Conservation (phyloP, 2,797 vertebrate species). For the Halcyon badia region DNA sequence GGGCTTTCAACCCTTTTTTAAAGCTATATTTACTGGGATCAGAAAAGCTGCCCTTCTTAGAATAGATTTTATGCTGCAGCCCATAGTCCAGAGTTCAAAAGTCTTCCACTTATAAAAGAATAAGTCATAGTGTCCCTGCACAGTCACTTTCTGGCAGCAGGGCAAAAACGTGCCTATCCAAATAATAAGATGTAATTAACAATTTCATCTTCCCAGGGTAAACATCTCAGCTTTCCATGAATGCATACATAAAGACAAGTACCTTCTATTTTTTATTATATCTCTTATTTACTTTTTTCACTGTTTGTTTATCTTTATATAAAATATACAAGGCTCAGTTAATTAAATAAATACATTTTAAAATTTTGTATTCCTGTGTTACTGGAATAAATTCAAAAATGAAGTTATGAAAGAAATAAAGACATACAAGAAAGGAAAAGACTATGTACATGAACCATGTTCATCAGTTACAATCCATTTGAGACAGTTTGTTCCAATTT, state of each 20-base stretch:
- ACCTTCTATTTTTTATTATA: not conserved
- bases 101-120: not conserved
- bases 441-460: not conserved
- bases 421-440: not conserved
- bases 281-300: not conserved
- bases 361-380: not conserved
- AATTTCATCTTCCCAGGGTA: not conserved
- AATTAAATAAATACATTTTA: not conserved
- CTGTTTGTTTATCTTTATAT: not conserved
- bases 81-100: constrained; percentile 1
- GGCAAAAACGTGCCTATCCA: not conserved
- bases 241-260: not conserved
- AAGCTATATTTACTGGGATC: constrained; percentile 60
- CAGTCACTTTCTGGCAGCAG: not conserved
- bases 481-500: not conserved
- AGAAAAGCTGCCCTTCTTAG: constrained; percentile 26
- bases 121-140: not conserved
- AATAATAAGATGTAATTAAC: not conserved
- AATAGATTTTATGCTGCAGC: constrained; percentile 39
- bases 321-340: not conserved
- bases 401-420: not conserved
- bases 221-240: not conserved
- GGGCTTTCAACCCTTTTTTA: constrained; percentile 34
- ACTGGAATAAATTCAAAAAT: not conserved
- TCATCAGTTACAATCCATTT: not conserved